Evolutionary conservation across 2,113 vertebrate genomes (phyloP), one percentile per base, ranked within the genome.

Genomic region (Pandion haliaetus): DNA sequence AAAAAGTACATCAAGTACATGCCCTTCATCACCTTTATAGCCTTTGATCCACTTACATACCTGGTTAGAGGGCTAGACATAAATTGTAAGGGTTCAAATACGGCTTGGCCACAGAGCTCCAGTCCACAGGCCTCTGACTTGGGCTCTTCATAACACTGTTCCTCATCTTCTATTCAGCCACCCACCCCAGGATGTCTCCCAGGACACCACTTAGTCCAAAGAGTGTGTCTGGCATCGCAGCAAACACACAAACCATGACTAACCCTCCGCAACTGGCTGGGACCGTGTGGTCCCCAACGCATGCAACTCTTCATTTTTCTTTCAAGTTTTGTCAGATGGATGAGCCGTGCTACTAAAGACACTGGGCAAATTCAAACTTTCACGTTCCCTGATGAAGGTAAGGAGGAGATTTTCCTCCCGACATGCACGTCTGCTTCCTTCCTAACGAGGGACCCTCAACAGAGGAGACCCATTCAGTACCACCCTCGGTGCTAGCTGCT

Each of bases 211-310:
- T 32, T 23, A 6, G 3, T 17, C 36, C 73, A 20, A 49, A 36
- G 57, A 10, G 16, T 4, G n/a, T 25, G 32, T 24, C 26, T 70
- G 45, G 44, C 66, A 40, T 18, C 0, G 2, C n/a, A 69, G 65
- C 47, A 54, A 73, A 69, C 58, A 34, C 42, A 19, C 29, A 42
- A 59, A 16, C 0, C 0, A 14, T 15, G 29, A 42, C 47, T 9
- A 4, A 9, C 19, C 15, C 32, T 70, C 25, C 2, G 3, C 8
- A 9, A 13, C 55, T 55, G 85, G 20, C 59, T 69, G 65, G 31
- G 49, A 52, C 16, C 5, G 1, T 10, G 26, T 14, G 12, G 24
- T 21, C 24, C 34, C 42, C 31, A 24, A 45, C 1, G 1, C 0
- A 0, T 10, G 38, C 36, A 73, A 34, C 17, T 47, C 44, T 66